Evolutionary conservation across 1,140 invertebrate species (phyloP), one percentile per base, ranked within the genome.

Genomic region (Luehdorfia chinensis): DNA sequence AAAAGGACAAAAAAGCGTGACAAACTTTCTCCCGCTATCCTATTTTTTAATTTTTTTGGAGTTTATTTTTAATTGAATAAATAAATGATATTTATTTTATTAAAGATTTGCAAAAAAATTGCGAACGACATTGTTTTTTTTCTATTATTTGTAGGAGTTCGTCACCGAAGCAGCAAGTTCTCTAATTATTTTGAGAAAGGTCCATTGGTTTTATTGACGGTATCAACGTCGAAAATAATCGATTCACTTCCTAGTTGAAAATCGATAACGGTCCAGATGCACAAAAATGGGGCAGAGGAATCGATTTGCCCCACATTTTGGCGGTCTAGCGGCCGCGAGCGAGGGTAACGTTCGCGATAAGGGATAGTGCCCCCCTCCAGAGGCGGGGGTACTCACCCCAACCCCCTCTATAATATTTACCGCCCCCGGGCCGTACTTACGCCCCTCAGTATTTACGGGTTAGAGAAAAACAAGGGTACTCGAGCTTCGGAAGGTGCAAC

Each of bases 401-500:
- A 46, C 68, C 75, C 78, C 78, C 81, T 74, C 66, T 75, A 77
- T 84, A 84, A 86, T 84, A 86, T 86, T 86, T 84, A 71, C 81
- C 81, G 79, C 79, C 81, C 79, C 81, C 75, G 72, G 74, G 79
- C 79, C 51, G 72, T 85, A 84, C 79, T 84, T 86, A 84, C 79
- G 77, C 81, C 81, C 81, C 81, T 83, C 71, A 79, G 79, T 85
- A 85, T 85, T 84, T 85, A 85, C 81, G 81, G 81, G 78, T 81
- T 84, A 80, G 81, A 85, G 81, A 84, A 85, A 85, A 85, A 85
- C 81, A 85, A 85, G 81, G 81, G 81, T 79, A 80, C 81, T 81
- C 77, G 69, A 83, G 73, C 76, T 76, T 81, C 74, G 66, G 79
- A 80, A 85, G 81, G 81, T 85, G 81, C 83, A 86, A 84, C 77